These are phyloP conservation scores for Ceratina japonica DNA, from an alignment of 1,140 invertebrate species.

Conservation along the genomic window DNA sequence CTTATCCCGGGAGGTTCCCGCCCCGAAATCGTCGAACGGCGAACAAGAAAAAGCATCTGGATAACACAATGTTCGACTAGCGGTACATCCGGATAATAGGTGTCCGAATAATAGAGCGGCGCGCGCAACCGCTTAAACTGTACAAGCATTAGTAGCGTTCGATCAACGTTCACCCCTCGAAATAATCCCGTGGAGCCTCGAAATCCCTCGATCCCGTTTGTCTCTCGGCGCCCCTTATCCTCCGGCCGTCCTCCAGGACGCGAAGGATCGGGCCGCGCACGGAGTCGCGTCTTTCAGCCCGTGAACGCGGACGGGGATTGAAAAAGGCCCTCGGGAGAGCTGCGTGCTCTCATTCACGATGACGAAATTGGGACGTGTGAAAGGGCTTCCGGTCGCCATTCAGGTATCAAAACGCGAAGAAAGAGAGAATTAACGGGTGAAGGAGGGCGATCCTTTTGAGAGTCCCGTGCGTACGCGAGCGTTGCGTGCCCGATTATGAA, in stretches of 20 bases:
- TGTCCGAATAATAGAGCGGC: slow-evolving; percentile 23
- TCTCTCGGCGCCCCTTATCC: not conserved
- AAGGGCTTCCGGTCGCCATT: slow-evolving; percentile 74
- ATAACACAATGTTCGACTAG: not conserved
- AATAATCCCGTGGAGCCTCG: slow-evolving; percentile 19
- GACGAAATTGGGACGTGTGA: slow-evolving; percentile 71
- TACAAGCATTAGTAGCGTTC: not conserved
- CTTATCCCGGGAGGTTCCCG: no score
- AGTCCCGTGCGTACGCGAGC: slow-evolving; percentile 30
- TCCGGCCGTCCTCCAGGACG: not conserved
- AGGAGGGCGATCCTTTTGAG: slow-evolving; percentile 54
- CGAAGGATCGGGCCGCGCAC: not conserved
- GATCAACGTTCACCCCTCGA: slow-evolving; percentile 15
- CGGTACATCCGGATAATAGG: slow-evolving; percentile 16
- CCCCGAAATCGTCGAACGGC: no score
- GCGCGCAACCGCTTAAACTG: not conserved
- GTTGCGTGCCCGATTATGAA: slow-evolving; percentile 68
- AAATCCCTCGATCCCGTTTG: slow-evolving; percentile 24
- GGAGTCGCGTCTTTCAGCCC: slow-evolving; percentile 8
- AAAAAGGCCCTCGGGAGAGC: slow-evolving; percentile 8
- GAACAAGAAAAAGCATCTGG: not conserved
- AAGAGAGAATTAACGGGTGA: slow-evolving; percentile 73
- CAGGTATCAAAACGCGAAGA: slow-evolving; percentile 60
- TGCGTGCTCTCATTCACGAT: slow-evolving; percentile 58
- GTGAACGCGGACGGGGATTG: not conserved